These are phyloP conservation scores for Cetoscarus ocellatus DNA, from an alignment of 2,797 vertebrate species.

Conservation along the genomic window DNA sequence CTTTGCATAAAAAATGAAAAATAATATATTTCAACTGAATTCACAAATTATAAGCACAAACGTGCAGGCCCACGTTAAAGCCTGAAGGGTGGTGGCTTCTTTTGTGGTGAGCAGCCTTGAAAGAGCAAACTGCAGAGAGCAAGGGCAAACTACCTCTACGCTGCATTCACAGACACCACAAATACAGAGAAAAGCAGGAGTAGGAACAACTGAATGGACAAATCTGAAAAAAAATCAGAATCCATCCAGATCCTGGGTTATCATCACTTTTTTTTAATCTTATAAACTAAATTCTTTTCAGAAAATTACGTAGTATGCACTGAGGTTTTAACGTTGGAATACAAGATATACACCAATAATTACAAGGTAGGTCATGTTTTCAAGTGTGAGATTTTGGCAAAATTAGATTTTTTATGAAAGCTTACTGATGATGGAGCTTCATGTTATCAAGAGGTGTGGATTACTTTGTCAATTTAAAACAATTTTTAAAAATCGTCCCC, in stretches of 20 bases:
- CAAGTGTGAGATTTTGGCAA: constrained; percentile 19
- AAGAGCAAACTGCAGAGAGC: constrained; percentile 40
- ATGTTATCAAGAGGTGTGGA: background rate
- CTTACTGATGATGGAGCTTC: background rate
- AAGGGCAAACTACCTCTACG: constrained; percentile 33
- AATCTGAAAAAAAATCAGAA: background rate
- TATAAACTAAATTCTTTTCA: background rate
- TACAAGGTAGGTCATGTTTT: constrained; percentile 18
- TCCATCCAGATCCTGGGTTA: background rate
- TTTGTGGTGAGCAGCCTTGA: constrained; percentile 24
- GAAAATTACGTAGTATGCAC: constrained; percentile 20
- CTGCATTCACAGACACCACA: constrained; percentile 48
- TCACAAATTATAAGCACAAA: constrained; percentile 31
- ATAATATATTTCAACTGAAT: constrained; percentile 16
- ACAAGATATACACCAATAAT: constrained; percentile 4
- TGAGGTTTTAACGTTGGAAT: constrained; percentile 34
- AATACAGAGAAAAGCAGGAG: constrained; percentile 39
- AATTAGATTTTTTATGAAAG: background rate
- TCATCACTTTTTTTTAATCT: background rate
- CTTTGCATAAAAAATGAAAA: constrained; percentile 24
- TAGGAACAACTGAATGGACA: constrained; percentile 5
- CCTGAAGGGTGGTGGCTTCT: constrained; percentile 44
- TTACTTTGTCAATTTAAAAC: constrained; percentile 6
- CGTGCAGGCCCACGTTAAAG: constrained; percentile 31
- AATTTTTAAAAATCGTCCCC: too few relatives aligned